These are phyloP conservation scores for Ciconia stormi DNA, from an alignment of 2,113 vertebrate genomes.

Conservation along the genomic window DNA sequence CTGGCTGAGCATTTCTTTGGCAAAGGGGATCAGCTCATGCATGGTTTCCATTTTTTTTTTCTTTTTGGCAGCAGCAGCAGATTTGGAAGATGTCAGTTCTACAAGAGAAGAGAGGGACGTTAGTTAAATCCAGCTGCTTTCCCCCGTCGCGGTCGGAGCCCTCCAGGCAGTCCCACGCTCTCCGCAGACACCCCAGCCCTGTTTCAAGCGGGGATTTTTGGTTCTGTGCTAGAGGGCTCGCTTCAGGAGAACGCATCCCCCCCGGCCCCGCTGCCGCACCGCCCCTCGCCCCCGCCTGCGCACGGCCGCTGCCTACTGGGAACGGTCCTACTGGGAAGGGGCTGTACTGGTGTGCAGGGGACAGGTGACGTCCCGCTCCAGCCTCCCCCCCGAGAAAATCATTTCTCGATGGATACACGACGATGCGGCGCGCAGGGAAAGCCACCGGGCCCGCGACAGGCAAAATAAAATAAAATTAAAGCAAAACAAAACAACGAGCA, in stretches of 20 bases:
- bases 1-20: constrained; percentile 84
- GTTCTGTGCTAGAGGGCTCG: neutral
- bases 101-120: neutral
- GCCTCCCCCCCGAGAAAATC: accelerated
- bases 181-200: neutral
- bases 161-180: neutral
- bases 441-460: accelerated
- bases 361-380: neutral
- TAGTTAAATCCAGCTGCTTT: neutral
- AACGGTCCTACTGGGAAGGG: neutral
- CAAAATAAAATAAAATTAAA: neutral
- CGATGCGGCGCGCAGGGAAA: accelerated
- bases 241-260: accelerated
- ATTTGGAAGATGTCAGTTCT: neutral
- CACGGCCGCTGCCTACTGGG: neutral
- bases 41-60: constrained; percentile 77
- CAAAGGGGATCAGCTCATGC: constrained; percentile 86
- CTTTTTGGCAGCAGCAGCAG: neutral
- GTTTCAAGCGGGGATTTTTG: accelerated
- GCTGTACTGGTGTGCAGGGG: neutral
- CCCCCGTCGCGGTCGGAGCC: accelerated
- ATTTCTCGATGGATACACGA: accelerated
- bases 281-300: neutral
- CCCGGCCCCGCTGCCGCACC: neutral
- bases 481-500: neutral